Evolutionary conservation across 2,113 vertebrate species (phyloP).

Genomic region (Neoarius graeffei): DNA sequence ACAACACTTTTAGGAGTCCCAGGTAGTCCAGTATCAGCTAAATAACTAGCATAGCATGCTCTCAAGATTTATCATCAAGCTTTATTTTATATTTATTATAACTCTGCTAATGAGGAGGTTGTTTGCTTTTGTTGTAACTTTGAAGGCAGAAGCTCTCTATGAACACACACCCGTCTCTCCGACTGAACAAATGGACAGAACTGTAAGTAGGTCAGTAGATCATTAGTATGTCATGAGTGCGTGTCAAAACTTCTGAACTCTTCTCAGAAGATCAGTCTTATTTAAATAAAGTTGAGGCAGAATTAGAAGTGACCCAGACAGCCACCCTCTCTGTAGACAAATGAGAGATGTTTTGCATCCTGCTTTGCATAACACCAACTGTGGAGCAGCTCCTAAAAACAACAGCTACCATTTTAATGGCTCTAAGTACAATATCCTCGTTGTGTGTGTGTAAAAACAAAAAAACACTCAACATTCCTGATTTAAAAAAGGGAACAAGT

Average conservation of each 20-base stretch:
- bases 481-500: neutral
- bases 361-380: conserved; percentile 52
- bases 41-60: neutral
- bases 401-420: neutral
- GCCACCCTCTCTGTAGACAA: neutral
- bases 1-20: neutral
- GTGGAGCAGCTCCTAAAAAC: neutral
- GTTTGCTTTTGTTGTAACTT: neutral
- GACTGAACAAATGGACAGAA: conserved; percentile 50
- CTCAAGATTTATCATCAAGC: too few species aligned
- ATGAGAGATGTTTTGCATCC: conserved; percentile 45
- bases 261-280: neutral
- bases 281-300: neutral
- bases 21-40: neutral
- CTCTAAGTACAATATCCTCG: neutral
- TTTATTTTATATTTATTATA: neutral
- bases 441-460: neutral
- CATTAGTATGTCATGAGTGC: neutral
- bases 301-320: neutral
- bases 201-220: neutral
- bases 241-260: conserved; percentile 25
- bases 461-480: neutral
- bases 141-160: neutral
- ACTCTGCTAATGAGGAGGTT: neutral
- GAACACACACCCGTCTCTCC: neutral